Base-by-base conservation (phyloP, 2,797 vertebrate genomes). In the Tragelaphus eurycerus region DNA sequence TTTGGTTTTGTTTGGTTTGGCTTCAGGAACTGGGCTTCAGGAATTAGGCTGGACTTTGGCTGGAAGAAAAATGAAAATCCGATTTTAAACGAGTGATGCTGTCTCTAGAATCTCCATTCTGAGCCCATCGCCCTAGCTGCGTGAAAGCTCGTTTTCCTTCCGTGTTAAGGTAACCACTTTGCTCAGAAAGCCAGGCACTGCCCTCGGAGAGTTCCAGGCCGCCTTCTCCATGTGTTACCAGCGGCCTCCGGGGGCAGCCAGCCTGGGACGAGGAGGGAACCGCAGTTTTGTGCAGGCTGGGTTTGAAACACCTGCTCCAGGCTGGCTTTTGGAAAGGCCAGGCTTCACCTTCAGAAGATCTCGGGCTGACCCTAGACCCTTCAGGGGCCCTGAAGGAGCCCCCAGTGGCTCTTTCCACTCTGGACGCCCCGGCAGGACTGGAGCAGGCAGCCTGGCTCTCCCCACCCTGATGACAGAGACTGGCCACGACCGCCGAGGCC, bases 261-360 rank as follows among this genome's bases (percentile, higher is more conserved):
- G 96, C 87, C 82, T 25, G 54, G 16, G 1, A 6, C n/a, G 27
- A 74, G 21, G 13, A 14, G 0, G 1, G 34, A 62, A 84, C 1
- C 9, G 8, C 11, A 4, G 29, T 38, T 67, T 52, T 88, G 57
- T 4, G 17, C 38, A 15, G 25, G 48, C 64, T 52, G 34, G 14
- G 46, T 46, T 62, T 31, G 67, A 29, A 59, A n/a, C 1, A 10
- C 6, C 0, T 87, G 31, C 52, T 85, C 48, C 59, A 59, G 88
- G 50, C 48, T 57, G 31, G n/a, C 50, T 79, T 5, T 0, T 21
- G 62, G n/a, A 88, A 93, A 97, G 90, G 71, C 0, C 0, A 2
- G 14, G 48, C 76, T 86, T 57, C n/a, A 9, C 55, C 0, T 48
- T 86, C 15, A 0, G 43, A 25, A 0, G 0, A 6, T 48, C 12